Percentiles rank a stretch among this genome's conserved stretches.
Evolutionary conservation across 1,140 invertebrate species (phyloP).

Genomic region (Magallana ariakensis): DNA sequence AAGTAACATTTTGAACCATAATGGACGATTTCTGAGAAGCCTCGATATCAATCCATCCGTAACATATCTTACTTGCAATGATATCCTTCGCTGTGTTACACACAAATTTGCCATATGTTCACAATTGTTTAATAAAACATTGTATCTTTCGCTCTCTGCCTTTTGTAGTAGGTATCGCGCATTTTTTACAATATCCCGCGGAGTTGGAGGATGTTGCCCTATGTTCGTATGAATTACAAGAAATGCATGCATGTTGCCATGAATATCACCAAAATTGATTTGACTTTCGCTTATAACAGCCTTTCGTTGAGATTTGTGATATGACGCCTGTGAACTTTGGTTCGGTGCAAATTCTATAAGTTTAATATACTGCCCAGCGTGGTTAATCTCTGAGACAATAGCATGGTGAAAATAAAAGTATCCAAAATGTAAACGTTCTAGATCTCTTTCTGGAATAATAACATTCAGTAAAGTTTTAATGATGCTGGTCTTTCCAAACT

Average conservation of each 20-base stretch:
- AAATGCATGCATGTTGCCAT: neutral
- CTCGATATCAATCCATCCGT: neutral
- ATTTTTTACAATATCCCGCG: neutral
- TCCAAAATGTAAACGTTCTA: neutral
- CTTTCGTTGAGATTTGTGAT: neutral
- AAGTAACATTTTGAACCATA: neutral
- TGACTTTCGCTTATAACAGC: neutral
- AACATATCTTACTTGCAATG: neutral
- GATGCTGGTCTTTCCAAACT: neutral
- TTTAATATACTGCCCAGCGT: neutral
- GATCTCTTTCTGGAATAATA: no score
- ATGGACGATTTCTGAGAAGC: neutral
- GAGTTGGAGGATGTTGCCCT: neutral
- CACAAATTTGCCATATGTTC: neutral
- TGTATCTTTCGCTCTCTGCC: neutral
- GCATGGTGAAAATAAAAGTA: constrained; percentile 19
- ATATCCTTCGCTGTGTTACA: neutral
- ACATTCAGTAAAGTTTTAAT: neutral
- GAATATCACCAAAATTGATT: neutral
- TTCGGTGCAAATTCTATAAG: neutral
- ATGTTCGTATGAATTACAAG: neutral
- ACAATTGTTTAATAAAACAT: neutral
- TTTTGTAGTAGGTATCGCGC: neutral
- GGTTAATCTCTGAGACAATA: neutral
- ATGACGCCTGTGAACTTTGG: neutral